phyloP scores from a whole-genome alignment of 2,113 vertebrate genomes.

The Ophthalmolycus amberensis region DNA sequence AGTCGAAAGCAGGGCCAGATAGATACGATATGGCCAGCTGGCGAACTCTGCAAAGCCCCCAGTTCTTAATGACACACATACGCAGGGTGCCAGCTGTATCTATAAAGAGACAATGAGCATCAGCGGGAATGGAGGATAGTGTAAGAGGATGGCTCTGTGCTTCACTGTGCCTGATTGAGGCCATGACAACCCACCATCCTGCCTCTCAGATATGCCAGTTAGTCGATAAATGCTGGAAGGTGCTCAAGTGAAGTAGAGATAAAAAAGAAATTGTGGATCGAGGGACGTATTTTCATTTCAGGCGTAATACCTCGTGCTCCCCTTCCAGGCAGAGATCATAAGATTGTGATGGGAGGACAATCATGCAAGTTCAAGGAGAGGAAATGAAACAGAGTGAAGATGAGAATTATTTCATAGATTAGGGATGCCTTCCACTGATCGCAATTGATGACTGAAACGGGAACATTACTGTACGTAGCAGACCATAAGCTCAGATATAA shows the following conservation, averaged over 20 bases:
- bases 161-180: conserved; percentile 26
- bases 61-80: conserved; percentile 49
- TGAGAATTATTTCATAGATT: neutral
- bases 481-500: conserved; percentile 51
- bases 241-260: neutral
- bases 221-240: conserved; percentile 17
- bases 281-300: conserved; percentile 19
- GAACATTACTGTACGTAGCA: conserved; percentile 16
- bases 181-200: conserved; percentile 12
- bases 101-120: conserved; percentile 60
- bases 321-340: neutral
- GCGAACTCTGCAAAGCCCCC: conserved; percentile 18
- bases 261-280: neutral
- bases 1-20: neutral
- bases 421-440: neutral
- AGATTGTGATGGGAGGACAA: conserved; percentile 1
- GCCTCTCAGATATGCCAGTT: neutral
- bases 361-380: neutral
- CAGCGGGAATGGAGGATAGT: conserved; percentile 12
- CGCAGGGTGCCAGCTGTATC: conserved; percentile 35
- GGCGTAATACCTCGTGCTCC: too few relatives aligned
- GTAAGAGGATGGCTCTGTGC: conserved; percentile 14
- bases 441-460: conserved; percentile 17
- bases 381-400: neutral
- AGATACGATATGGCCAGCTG: conserved; percentile 50